Evolutionary conservation across 2,797 vertebrate species (phyloP), one percentile per base, ranked within the genome.

Genomic region (Hoplostethus atlanticus): DNA sequence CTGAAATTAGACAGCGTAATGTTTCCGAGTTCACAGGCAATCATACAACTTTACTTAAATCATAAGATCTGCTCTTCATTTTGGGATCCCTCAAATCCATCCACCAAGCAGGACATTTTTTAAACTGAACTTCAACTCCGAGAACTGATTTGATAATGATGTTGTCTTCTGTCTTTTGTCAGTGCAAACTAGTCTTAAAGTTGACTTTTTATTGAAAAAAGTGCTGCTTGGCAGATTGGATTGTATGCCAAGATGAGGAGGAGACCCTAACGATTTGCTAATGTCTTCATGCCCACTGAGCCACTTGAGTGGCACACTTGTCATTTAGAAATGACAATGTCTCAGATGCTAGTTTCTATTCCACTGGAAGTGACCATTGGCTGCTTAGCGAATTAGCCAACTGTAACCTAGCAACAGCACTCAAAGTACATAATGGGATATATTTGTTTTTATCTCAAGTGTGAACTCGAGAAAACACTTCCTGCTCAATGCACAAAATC

Each of bases 21-120:
- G 46, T 70, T 42, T 61, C 55, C 48, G 54, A 25, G 64, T 65
- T 86, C 38, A 63, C 0, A 12, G 67, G 57, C 62, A 64, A 70
- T 57, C 48, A 48, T 50, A 42, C 40, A 42, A 75, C 28, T 42
- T 53, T 65, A 30, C 44, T 6, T 21, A 1, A 57, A 77, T 65
- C 44, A 16, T 21, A n/a, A 53, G 8, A 6, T 30, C 34, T 10
- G 36, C 40, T 67, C 4, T 31, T 46, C 6, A n/a, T 25, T 48
- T 54, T 51, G 40, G 12, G 10, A 59, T 66, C 9, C 5, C 56
- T 68, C 40, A 25, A 61, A 36, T 51, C 64, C 66, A 56, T 73
- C 64, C 66, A 56, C 71, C 57, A 54, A 50, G 30, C 68, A 30
- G 28, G 28, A 28, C 3, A 2, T 21, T 6, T 28, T 54, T 53